Conservation (phyloP, 2,113 vertebrate species). For the Ahaetulla prasina region DNA sequence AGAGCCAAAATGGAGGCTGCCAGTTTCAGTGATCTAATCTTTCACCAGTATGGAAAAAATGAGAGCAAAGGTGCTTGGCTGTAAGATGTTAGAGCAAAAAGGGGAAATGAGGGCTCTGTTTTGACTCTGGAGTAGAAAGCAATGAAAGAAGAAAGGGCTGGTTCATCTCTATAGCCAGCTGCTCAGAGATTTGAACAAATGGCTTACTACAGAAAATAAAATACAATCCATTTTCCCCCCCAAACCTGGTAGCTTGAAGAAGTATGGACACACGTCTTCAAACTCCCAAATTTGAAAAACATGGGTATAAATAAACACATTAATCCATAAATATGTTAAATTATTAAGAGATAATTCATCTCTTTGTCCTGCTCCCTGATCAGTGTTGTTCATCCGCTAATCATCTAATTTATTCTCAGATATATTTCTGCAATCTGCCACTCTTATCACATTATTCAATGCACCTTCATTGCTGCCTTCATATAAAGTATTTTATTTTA, state of each 20-base stretch:
- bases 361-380: not conserved
- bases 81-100: not conserved
- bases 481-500: not conserved
- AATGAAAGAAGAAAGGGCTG: not conserved
- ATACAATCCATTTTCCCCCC: not conserved
- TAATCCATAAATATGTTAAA: not conserved
- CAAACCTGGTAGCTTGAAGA: not conserved
- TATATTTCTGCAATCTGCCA: not conserved
- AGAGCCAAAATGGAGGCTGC: conserved; percentile 31
- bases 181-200: not conserved
- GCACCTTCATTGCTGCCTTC: not conserved
- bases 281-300: not conserved
- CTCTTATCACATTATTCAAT: not conserved
- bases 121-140: not conserved
- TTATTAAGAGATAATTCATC: not conserved
- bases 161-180: not conserved
- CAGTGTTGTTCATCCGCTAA: not conserved
- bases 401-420: not conserved
- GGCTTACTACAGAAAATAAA: not conserved
- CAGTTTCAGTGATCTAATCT: conserved; percentile 27
- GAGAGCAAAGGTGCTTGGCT: conserved; percentile 11
- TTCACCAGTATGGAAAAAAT: conserved; percentile 24
- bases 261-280: not conserved
- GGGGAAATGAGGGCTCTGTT: not conserved
- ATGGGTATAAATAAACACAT: not conserved